Base-by-base conservation (phyloP, 2,888 invertebrate species). In the Ormyrus rosae region DNA sequence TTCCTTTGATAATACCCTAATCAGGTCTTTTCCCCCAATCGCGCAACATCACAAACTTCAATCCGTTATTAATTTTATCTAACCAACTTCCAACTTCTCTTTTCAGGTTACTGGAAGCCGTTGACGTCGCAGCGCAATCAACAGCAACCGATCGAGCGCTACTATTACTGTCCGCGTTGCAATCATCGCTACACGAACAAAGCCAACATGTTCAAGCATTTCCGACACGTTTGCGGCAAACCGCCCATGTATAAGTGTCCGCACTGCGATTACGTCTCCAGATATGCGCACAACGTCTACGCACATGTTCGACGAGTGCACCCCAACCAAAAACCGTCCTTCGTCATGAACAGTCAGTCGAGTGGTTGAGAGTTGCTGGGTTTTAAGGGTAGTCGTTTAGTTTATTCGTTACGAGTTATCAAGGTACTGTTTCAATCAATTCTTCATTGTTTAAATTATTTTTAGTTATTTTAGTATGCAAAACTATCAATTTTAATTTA, bases 161-260 rank as follows among this genome's bases (percentile, higher is more conserved):
- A 72, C 65, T 79, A 68, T 65, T 79, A 85, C 79, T 88, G 89
- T 48, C 87, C 87, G 50, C 84, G 85, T 45, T 88, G 88, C 81
- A 84, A 85, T 73, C 86, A 85, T n/a, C 87, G 87, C 48, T 88
- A 87, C 81, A 87, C 87, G 6, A 83, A 86, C 76, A 86, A 88
- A 84, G 85, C 85, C 77, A 88, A 87, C 84, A 86, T 90, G 84
- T 84, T 84, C 45, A 86, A 86, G 68, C 90, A 90, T 71, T 85
- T 86, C 61, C 84, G 86, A 48, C 86, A 88, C 84, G 85, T 87
- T 50, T 89, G 88, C 78, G 87, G 87, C 48, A 82, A 63, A 19
- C 89, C 87, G 46, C 89, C 90, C 11, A 86, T 88, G 83, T 91
- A 89, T 80, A 86, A 88, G 81, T 91, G 91, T 79, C 89, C 88